Evolutionary conservation across 2,888 invertebrate genomes (phyloP).

Genomic region (Zygothrica quintamaculata): DNA sequence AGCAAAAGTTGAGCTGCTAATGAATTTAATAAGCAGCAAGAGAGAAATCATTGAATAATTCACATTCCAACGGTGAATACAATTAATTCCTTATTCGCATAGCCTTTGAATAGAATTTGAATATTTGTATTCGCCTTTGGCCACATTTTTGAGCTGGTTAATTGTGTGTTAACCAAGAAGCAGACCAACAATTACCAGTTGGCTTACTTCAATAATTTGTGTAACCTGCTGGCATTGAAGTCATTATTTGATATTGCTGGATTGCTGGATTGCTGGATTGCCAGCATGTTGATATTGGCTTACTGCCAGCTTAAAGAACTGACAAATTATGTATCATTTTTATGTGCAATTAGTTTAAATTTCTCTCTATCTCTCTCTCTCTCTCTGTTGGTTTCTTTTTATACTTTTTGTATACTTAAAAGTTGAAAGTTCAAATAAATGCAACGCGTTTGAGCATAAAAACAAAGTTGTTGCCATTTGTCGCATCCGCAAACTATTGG

Average conservation of each 20-base stretch:
- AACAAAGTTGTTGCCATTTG: conserved; percentile 29
- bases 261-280: too few species aligned
- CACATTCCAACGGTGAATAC: conserved; percentile 25
- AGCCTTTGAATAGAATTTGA: conserved; percentile 15
- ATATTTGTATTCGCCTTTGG: background rate
- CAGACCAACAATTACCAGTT: conserved; percentile 60
- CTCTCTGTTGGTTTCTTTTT: too few species aligned
- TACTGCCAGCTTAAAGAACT: too few species aligned
- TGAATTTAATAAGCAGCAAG: conserved; percentile 49
- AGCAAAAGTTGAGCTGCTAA: too few species aligned
- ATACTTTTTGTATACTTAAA: too few species aligned
- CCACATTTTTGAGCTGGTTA: conserved; percentile 66
- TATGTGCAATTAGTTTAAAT: too few species aligned
- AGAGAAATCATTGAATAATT: conserved; percentile 6
- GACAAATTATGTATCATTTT: too few species aligned
- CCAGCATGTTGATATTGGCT: too few species aligned
- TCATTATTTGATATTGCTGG: too few species aligned
- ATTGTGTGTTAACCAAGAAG: conserved; percentile 55
- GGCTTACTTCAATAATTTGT: conserved; percentile 31
- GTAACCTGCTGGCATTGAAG: background rate
- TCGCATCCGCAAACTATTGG: conserved; percentile 26
- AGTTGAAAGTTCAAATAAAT: conserved; percentile 2
- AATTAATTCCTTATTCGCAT: conserved; percentile 23
- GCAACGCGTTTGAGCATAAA: conserved; percentile 5
- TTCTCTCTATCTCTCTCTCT: too few species aligned